Evolutionary conservation across 2,113 vertebrate species (phyloP).

Genomic region (Gobiocypris rarus): DNA sequence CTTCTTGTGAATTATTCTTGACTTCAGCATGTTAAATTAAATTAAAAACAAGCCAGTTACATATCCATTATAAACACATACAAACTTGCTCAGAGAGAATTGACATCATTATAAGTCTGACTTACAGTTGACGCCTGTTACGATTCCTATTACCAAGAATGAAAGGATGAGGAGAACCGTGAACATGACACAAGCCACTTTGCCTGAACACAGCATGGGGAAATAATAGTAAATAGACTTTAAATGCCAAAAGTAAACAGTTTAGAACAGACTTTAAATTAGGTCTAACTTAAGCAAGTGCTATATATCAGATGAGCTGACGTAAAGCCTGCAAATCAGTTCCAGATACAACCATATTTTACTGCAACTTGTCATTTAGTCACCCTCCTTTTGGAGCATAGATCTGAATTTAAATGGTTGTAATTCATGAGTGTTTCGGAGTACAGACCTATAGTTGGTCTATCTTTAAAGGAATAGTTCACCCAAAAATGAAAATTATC

Average conservation of each 20-base stretch:
- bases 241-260: not conserved
- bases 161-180: constrained; percentile 17
- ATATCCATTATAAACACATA: not conserved
- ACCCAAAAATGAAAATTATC: no score
- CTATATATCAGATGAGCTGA: not conserved
- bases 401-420: no score
- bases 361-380: not conserved
- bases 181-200: constrained; percentile 38
- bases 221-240: not conserved
- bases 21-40: not conserved
- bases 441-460: no score
- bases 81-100: not conserved
- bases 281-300: no score
- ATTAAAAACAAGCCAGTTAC: not conserved
- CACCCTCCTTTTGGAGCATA: not conserved
- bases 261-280: not conserved
- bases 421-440: no score
- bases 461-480: no score
- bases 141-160: constrained; percentile 38
- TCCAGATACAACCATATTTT: not conserved
- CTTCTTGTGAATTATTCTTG: not conserved
- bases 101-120: not conserved
- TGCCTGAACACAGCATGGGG: constrained; percentile 3
- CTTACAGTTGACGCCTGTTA: constrained; percentile 35
- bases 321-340: not conserved